Evolutionary conservation across 2,888 invertebrate genomes (phyloP), one percentile per base, ranked within the genome.

Genomic region (Spisula subtruncata): DNA sequence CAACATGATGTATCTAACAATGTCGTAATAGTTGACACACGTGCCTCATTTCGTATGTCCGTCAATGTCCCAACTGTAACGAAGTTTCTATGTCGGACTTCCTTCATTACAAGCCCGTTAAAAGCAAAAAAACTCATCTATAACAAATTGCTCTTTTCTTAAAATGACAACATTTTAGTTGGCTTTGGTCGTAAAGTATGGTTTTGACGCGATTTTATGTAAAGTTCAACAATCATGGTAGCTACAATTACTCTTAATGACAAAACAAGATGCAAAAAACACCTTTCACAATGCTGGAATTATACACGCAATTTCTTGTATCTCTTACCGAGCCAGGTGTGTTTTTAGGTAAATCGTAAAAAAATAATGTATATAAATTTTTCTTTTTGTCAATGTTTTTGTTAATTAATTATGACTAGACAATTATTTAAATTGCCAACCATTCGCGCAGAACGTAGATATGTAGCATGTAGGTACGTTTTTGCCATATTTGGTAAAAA

Each of bases 151-250:
- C 66, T 82, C 66, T 75, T 51, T 87, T 82, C 87, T 48, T 66
- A 75, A 87, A 48, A 82, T 85, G 85, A 85, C 85, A 85, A 80
- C 51, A 87, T 85, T 85, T 85, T 85, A 81, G 54, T 71, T 71
- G 48, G 16, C 41, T 85, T 54, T 56, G 84, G 75, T 83, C 79
- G 81, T 84, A 81, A 88, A 85, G 81, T 84, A 88, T 66, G 66
- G 79, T 81, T 88, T 83, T 87, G 87, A 87, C 87, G 83, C 87
- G 87, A 85, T 84, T 88, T 88, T 83, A 88, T 85, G 84, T 84
- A 81, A 83, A 88, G 84, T 56, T 84, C 88, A 88, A 85, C 83
- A 87, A 66, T 51, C 16, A 48, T 54, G 56, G 29, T 56, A 25
- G 48, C n/a, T 54, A 48, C 56, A 56, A 88, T 85, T 84, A 81